These are phyloP conservation scores for Mugil cephalus DNA, from an alignment of 2,113 vertebrate species.

Conservation along the genomic window DNA sequence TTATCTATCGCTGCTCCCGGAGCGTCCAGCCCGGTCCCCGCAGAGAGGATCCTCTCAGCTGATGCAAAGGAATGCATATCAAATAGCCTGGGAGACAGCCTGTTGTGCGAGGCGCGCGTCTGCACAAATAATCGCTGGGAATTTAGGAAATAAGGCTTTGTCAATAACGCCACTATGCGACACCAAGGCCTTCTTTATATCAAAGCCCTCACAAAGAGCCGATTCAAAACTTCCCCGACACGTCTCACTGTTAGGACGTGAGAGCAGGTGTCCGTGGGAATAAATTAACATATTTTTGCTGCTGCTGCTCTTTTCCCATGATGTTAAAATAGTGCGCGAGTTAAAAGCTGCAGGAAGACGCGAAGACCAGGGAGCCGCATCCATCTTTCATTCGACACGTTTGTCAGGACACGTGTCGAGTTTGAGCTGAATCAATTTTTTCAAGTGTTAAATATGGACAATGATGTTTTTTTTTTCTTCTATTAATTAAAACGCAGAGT, in stretches of 20 bases:
- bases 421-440: no score
- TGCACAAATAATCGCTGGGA: conserved; percentile 68
- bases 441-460: no score
- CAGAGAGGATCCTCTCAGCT: conserved; percentile 68
- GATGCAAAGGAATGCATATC: conserved; percentile 74
- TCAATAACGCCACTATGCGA: conserved; percentile 56
- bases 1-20: conserved; percentile 67
- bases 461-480: background rate
- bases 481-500: no score
- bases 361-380: background rate
- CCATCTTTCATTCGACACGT: conserved; percentile 7
- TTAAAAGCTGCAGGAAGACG: no score
- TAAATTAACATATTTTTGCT: conserved; percentile 61
- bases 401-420: conserved; percentile 5
- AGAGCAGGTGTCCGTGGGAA: conserved; percentile 71
- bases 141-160: conserved; percentile 60
- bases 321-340: background rate
- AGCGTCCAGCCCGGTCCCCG: conserved; percentile 62
- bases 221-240: conserved; percentile 56
- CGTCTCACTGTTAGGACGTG: conserved; percentile 42
- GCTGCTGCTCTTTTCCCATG: conserved; percentile 37
- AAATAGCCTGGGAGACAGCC: conserved; percentile 62
- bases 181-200: conserved; percentile 58
- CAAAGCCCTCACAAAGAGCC: conserved; percentile 58
- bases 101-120: conserved; percentile 60